phyloP scores from a whole-genome alignment of 2,113 vertebrate genomes.

The Origma solitaria region DNA sequence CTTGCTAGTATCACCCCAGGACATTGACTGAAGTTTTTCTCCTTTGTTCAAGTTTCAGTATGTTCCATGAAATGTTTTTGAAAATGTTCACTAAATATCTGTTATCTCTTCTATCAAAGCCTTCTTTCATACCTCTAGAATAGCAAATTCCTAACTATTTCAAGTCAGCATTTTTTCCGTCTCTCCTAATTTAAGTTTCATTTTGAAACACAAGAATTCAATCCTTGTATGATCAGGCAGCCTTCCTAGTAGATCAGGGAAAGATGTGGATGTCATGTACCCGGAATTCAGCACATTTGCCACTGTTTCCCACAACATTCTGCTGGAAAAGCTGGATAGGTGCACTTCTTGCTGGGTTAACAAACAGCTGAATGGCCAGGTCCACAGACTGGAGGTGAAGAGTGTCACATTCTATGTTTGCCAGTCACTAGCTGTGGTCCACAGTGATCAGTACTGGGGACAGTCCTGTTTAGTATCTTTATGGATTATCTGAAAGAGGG shows the following conservation, averaged over 20 bases:
- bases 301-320: rapidly evolving
- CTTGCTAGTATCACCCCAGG: too few relatives aligned
- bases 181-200: background rate
- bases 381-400: background rate
- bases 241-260: too few relatives aligned
- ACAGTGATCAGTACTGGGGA: background rate
- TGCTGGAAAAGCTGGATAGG: background rate
- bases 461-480: background rate
- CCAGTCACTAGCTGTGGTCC: too few relatives aligned
- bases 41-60: background rate
- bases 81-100: background rate
- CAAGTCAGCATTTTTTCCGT: background rate
- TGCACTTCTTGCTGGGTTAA: background rate
- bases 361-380: too few relatives aligned
- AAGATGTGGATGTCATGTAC: too few relatives aligned
- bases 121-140: background rate
- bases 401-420: too few relatives aligned
- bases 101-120: background rate
- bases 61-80: background rate
- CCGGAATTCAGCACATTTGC: background rate
- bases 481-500: background rate
- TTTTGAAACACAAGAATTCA: background rate
- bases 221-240: background rate
- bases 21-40: background rate
- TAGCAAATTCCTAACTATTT: background rate